These are phyloP conservation scores for Fopius arisanus DNA, from an alignment of 1,140 invertebrate genomes.

Conservation along the genomic window DNA sequence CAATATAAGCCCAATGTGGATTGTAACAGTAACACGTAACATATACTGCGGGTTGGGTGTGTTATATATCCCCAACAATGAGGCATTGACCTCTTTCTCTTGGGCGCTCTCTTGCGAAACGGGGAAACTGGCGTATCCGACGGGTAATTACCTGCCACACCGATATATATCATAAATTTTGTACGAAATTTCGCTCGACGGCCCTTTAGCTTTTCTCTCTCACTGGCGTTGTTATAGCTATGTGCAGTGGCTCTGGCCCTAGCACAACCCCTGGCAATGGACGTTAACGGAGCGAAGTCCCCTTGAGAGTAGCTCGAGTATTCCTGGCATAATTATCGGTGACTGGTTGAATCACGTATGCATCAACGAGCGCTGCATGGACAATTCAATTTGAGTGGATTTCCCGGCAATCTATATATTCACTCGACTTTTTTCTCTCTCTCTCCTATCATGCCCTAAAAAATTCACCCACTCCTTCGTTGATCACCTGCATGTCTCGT, in stretches of 20 bases:
- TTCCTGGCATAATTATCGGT: slow-evolving; percentile 52
- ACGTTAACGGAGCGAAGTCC: slow-evolving; percentile 27
- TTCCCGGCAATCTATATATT: neutral
- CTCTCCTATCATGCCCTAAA: too few species aligned
- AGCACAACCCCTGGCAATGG: slow-evolving; percentile 1
- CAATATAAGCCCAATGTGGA: neutral
- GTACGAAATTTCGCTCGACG: slow-evolving; percentile 49
- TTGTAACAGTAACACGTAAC: neutral
- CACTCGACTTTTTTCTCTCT: too few species aligned
- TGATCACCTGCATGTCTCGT: too few species aligned
- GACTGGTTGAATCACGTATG: slow-evolving; percentile 31
- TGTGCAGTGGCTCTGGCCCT: slow-evolving; percentile 1
- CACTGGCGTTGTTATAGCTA: neutral
- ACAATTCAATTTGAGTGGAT: slow-evolving; percentile 35
- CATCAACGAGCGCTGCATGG: slow-evolving; percentile 43
- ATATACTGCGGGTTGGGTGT: neutral
- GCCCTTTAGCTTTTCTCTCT: slow-evolving; percentile 19
- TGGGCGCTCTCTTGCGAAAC: slow-evolving; percentile 25
- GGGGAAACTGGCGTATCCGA: slow-evolving; percentile 26
- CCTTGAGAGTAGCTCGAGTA: slow-evolving; percentile 27
- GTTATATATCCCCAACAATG: slow-evolving; percentile 23
- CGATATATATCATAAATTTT: slow-evolving; percentile 48
- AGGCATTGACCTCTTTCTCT: slow-evolving; percentile 25
- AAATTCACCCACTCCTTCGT: too few species aligned
- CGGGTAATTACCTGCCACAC: slow-evolving; percentile 53